phyloP scores from a whole-genome alignment of 2,888 invertebrate species.

The Hypena proboscidalis region DNA sequence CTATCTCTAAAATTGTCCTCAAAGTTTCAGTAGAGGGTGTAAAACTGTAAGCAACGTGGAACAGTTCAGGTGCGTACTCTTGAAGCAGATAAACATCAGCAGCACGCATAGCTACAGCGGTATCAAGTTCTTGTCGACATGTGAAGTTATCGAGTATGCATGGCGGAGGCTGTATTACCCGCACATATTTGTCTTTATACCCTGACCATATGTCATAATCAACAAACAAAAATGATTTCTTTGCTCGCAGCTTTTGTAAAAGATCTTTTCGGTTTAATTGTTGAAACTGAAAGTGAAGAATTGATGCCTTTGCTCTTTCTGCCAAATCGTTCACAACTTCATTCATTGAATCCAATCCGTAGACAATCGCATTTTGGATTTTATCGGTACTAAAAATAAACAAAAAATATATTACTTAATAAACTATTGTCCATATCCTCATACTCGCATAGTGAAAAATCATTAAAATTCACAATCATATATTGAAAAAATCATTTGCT shows the following conservation, averaged over 20 bases:
- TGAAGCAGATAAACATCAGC: neutral
- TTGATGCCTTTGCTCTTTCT: too few relatives aligned
- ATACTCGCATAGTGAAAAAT: too few relatives aligned
- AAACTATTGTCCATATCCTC: too few relatives aligned
- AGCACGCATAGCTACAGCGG: neutral
- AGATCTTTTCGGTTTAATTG: neutral
- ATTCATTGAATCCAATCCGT: too few relatives aligned
- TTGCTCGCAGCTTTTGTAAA: neutral
- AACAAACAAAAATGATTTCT: neutral
- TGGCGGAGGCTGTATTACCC: neutral
- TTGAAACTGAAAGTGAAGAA: neutral
- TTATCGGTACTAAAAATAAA: too few relatives aligned
- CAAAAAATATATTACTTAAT: too few relatives aligned
- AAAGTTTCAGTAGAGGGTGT: conserved; percentile 5
- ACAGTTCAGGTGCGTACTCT: conserved; percentile 11
- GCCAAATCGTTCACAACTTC: too few relatives aligned
- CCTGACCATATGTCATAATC: neutral
- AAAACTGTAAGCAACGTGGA: conserved; percentile 14
- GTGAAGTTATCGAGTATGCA: neutral
- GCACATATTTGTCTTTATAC: neutral
- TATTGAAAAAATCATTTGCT: too few relatives aligned
- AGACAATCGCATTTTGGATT: too few relatives aligned
- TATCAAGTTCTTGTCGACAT: neutral
- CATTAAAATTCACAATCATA: too few relatives aligned
- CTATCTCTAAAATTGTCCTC: conserved; percentile 15